Evolutionary conservation across 2,888 invertebrate species (phyloP).

Genomic region (Homarus gammarus): DNA sequence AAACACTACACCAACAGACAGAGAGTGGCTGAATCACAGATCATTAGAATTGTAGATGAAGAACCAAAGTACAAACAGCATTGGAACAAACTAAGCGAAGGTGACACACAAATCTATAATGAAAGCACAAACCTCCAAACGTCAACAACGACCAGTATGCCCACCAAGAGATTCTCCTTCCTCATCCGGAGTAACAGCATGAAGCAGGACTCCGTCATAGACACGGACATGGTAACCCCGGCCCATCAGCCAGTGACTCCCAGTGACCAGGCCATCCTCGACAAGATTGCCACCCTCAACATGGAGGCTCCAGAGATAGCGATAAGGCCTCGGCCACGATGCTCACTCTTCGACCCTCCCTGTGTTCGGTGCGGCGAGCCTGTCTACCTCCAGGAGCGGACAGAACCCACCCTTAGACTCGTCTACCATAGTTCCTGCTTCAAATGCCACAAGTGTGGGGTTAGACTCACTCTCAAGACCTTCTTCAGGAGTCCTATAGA

Average conservation of each 20-base stretch:
- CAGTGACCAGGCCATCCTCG: slow-evolving; percentile 75
- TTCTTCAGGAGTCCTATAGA: slow-evolving; percentile 68
- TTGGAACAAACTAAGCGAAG: slow-evolving; percentile 15
- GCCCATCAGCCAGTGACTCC: slow-evolving; percentile 50
- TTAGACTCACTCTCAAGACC: slow-evolving; percentile 72
- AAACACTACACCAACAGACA: slow-evolving; percentile 63
- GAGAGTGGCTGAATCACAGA: slow-evolving; percentile 35
- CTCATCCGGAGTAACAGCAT: slow-evolving; percentile 69
- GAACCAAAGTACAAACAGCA: slow-evolving; percentile 49
- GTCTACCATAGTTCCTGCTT: slow-evolving; percentile 72
- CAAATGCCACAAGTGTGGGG: slow-evolving; percentile 69
- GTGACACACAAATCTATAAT: slow-evolving; percentile 6
- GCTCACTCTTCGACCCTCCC: slow-evolving; percentile 62
- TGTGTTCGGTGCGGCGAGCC: slow-evolving; percentile 70
- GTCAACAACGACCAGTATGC: slow-evolving; percentile 58
- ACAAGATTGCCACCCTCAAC: slow-evolving; percentile 67
- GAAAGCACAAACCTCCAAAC: slow-evolving; percentile 43
- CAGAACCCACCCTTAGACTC: slow-evolving; percentile 60
- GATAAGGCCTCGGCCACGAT: slow-evolving; percentile 7
- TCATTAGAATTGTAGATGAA: slow-evolving; percentile 42
- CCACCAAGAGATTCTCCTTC: slow-evolving; percentile 75
- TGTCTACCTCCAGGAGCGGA: slow-evolving; percentile 70
- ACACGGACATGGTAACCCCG: background rate
- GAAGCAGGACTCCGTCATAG: slow-evolving; percentile 1
- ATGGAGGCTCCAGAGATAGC: slow-evolving; percentile 43